phyloP scores from a whole-genome alignment of 2,113 vertebrate species.

The Lethenteron camtschaticum region DNA sequence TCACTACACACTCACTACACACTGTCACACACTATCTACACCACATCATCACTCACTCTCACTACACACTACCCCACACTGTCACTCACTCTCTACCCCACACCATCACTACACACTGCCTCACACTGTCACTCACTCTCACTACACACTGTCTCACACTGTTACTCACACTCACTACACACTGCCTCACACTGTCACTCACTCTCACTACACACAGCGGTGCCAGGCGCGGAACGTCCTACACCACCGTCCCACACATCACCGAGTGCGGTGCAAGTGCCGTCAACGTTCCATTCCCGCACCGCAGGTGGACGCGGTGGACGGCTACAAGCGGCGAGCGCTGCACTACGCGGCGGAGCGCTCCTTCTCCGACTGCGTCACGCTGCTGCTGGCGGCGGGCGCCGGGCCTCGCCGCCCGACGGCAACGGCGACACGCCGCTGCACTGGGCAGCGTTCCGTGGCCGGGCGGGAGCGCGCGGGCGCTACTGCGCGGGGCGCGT shows the following conservation, averaged over 20 bases:
- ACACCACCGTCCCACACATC: conserved; percentile 4
- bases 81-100: too few relatives aligned
- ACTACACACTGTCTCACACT: conserved; percentile 3
- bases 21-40: too few relatives aligned
- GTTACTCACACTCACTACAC: not conserved
- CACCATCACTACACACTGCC: not conserved
- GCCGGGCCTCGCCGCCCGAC: conserved; percentile 59
- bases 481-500: conserved; percentile 61
- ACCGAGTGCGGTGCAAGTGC: not conserved
- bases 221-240: too few relatives aligned
- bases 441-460: conserved; percentile 91
- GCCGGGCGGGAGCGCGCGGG: conserved; percentile 56
- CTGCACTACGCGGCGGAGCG: conserved; percentile 88
- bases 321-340: conserved; percentile 83
- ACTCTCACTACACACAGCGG: not conserved
- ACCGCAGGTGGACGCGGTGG: conserved; percentile 60
- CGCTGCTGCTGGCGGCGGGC: conserved; percentile 64
- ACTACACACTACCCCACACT: not conserved
- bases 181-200: conserved; percentile 2
- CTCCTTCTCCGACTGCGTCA: conserved; percentile 58
- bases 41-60: not conserved
- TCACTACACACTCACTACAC: too few relatives aligned
- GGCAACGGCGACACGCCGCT: conserved; percentile 86
- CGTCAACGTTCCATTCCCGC: not conserved
- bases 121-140: not conserved